Evolutionary conservation across 2,113 vertebrate genomes (phyloP).

Genomic region (Sinocyclocheilus maitianheensis): DNA sequence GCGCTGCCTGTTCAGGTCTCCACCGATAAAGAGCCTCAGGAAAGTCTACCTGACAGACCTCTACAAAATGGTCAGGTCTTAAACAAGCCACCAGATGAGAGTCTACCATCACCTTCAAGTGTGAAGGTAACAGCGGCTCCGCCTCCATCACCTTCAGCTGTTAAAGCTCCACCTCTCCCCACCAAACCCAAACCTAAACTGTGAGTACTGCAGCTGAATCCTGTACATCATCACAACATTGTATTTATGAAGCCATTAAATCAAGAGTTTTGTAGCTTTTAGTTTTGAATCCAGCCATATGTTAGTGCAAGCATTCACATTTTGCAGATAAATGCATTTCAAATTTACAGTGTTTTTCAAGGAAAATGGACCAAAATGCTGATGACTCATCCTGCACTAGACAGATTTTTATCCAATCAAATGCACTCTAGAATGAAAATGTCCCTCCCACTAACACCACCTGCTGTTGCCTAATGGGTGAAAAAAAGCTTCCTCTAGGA

Average conservation of each 20-base stretch:
- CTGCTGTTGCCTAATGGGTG: not conserved
- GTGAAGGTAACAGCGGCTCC: slow-evolving; percentile 48
- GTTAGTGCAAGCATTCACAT: not conserved
- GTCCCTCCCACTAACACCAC: not conserved
- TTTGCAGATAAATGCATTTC: not conserved
- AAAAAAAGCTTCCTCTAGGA: not conserved
- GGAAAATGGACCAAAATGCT: not conserved
- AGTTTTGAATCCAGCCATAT: not conserved
- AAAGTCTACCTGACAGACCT: slow-evolving; percentile 62
- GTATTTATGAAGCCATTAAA: not conserved
- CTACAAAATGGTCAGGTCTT: slow-evolving; percentile 71
- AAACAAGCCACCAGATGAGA: slow-evolving; percentile 60
- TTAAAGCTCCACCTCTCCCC: slow-evolving; percentile 87
- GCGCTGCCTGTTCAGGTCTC: slow-evolving; percentile 69
- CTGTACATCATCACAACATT: not conserved
- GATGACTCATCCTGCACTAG: not conserved
- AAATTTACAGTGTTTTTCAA: not conserved
- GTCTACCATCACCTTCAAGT: slow-evolving; percentile 54
- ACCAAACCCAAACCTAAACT: slow-evolving; percentile 92
- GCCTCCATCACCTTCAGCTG: slow-evolving; percentile 56
- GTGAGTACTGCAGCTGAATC: slow-evolving; percentile 80
- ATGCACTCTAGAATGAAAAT: too few relatives aligned
- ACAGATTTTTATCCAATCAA: not conserved
- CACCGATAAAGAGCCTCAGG: slow-evolving; percentile 58
- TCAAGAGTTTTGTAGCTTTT: not conserved